Evolutionary conservation across 2,888 invertebrate genomes (phyloP).

Genomic region (Stenchaetothrips biformis): DNA sequence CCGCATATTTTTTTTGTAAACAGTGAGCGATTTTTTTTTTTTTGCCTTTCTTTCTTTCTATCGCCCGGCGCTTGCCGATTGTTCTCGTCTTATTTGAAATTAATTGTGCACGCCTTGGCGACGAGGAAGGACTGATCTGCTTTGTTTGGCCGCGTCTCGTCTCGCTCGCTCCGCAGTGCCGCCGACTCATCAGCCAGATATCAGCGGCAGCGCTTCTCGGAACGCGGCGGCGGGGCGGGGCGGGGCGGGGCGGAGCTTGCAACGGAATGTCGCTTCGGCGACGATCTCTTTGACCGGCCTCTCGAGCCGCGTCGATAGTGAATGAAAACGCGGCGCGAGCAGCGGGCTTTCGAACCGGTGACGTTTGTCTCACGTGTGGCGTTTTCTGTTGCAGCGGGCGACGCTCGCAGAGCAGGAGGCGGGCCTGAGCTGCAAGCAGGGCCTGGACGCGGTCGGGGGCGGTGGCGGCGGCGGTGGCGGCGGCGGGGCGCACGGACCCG

Average conservation of each 20-base stretch:
- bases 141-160: constrained; percentile 9
- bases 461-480: background rate
- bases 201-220: background rate
- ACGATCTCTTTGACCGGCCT: background rate
- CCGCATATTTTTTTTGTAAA: background rate
- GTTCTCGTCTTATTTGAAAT: constrained; percentile 16
- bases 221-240: background rate
- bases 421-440: constrained; percentile 23
- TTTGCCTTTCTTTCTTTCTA: background rate
- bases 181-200: background rate
- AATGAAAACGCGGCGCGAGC: too few species aligned
- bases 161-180: background rate
- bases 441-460: constrained; percentile 7
- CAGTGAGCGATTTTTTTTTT: background rate
- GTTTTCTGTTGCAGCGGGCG: background rate
- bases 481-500: background rate
- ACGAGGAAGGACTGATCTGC: background rate
- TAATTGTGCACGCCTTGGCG: constrained; percentile 17
- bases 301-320: too few species aligned
- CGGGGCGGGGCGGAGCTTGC: background rate
- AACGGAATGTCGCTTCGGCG: background rate
- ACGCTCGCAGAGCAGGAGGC: constrained; percentile 19
- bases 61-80: background rate
- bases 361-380: background rate
- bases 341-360: background rate